Evolutionary conservation across 1,140 invertebrate species (phyloP).

Genomic region (Cephus cinctus): DNA sequence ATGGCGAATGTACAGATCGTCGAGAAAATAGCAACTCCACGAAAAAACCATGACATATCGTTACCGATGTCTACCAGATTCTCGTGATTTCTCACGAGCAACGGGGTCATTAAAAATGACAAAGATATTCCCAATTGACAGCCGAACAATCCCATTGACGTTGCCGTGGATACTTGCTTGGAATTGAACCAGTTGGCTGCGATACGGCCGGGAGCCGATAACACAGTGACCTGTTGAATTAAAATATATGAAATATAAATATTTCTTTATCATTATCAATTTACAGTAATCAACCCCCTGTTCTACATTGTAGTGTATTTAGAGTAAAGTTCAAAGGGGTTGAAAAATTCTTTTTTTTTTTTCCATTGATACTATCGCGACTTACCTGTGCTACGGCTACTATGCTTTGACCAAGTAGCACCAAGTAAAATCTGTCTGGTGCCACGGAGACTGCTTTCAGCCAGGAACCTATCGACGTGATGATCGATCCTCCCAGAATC

Average conservation of each 20-base stretch:
- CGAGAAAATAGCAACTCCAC: constrained; percentile 59
- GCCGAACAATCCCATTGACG: constrained; percentile 75
- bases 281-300: constrained; percentile 5
- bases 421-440: constrained; percentile 63
- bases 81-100: constrained; percentile 51
- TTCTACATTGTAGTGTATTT: constrained; percentile 1
- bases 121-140: constrained; percentile 64
- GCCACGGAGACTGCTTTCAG: constrained; percentile 67
- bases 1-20: constrained; percentile 62
- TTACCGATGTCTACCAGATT: constrained; percentile 40
- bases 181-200: constrained; percentile 63
- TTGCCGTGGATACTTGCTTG: constrained; percentile 72
- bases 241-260: background rate
- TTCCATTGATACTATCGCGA: background rate
- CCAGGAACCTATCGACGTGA: constrained; percentile 66
- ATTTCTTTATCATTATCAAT: background rate
- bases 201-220: constrained; percentile 72
- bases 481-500: constrained; percentile 42
- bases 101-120: constrained; percentile 50
- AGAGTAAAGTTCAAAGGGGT: background rate
- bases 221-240: constrained; percentile 55
- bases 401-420: constrained; percentile 70
- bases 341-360: background rate
- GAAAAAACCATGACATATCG: constrained; percentile 44
- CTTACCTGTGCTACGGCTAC: constrained; percentile 63